Base-by-base conservation (phyloP, 2,797 vertebrate genomes). In the Rhinogobio ventralis region DNA sequence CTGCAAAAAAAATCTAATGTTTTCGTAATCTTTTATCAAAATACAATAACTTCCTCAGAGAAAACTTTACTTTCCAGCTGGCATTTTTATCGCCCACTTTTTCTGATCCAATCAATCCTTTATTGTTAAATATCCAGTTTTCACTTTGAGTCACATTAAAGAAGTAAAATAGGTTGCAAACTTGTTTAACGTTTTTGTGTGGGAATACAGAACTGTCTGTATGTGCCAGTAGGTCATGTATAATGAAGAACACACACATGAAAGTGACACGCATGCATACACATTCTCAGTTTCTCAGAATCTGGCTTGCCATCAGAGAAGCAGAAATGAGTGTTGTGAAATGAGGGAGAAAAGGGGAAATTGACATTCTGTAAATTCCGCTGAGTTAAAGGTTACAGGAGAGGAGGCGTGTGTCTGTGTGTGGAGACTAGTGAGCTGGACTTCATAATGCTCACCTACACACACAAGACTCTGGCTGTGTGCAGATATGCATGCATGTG, bases 271-370 rank as follows among this genome's bases (percentile, higher is more conserved):
- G 36, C 36, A 83, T 45, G 19, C 51, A 73, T 71, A 66, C 62
- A 55, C 64, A 17, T 72, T 84, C 57, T 15, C 25, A n/a, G 46
- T 81, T 89, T 83, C 86, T 84, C 80, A 80, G 66, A 90, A 88
- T 53, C 46, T 15, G 23, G 33, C 45, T 79, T 33, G 33, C 28
- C 68, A 25, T 77, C 13, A 53, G 15, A 39, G 92, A 95, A 94
- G 88, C 78, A 91, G 87, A 87, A 90, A 77, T 57, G 77, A 39
- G 13, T 42, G 84, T 93, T 94, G 85, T 90, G 67, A 92, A 91
- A 94, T 28, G 10, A 45, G 87, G 5, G 75, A 83, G 45, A 89
- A 89, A 92, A 94, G 81, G 87, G 88, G 94, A 92, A 96, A 93
- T 87, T 90, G 80, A 62, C 86, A 51, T 83, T 83, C 46, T 9